These are phyloP conservation scores for Rhopalosiphum padi DNA, from an alignment of 1,140 invertebrate species.

Conservation along the genomic window DNA sequence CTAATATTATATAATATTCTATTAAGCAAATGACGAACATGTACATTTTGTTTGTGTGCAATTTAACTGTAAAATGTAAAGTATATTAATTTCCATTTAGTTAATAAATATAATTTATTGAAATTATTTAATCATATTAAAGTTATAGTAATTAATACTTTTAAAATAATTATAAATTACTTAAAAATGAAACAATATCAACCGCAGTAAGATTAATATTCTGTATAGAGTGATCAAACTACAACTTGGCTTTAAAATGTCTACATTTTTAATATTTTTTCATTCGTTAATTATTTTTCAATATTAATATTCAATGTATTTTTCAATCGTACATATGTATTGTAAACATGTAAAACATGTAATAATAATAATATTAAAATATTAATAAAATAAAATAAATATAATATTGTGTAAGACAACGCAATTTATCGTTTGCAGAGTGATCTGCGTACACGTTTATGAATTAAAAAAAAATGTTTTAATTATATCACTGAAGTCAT, in stretches of 20 bases:
- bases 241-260: too few species aligned
- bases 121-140: not conserved
- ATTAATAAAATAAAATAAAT: not conserved
- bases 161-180: not conserved
- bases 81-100: not conserved
- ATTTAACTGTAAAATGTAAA: not conserved
- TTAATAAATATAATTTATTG: not conserved
- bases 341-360: not conserved
- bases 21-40: not conserved
- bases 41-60: not conserved
- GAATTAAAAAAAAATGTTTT: not conserved
- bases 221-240: too few species aligned
- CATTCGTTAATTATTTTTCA: too few species aligned
- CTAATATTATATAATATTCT: not conserved
- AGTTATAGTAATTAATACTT: not conserved
- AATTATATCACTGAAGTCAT: not conserved
- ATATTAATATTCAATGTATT: not conserved
- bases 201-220: too few species aligned
- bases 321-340: too few species aligned
- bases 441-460: not conserved
- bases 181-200: too few species aligned
- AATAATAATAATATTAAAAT: not conserved
- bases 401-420: not conserved
- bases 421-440: not conserved
- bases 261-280: too few species aligned